These are phyloP conservation scores for Deladenus siricidicola DNA, from an alignment of 2,888 invertebrate genomes.

Conservation along the genomic window DNA sequence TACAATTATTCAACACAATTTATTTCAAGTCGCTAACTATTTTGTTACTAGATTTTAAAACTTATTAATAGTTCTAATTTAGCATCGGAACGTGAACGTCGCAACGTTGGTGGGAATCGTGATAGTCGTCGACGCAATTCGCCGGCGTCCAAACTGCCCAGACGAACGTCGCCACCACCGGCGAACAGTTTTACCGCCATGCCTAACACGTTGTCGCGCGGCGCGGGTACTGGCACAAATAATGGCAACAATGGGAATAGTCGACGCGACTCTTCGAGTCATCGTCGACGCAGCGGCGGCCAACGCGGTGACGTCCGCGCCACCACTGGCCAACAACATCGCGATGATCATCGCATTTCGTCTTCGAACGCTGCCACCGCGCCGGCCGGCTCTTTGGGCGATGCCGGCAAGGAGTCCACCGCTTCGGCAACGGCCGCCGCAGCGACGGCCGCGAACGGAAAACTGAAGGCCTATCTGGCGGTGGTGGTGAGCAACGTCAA, in stretches of 20 bases:
- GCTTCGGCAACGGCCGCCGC: not conserved
- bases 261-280: not conserved
- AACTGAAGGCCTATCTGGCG: conserved; percentile 33
- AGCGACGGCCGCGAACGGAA: not conserved
- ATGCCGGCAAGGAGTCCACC: not conserved
- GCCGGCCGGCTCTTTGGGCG: no score
- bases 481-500: conserved; percentile 39
- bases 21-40: no score
- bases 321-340: no score
- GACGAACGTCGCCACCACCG: no score
- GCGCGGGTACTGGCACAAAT: not conserved
- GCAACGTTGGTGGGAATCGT: not conserved
- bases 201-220: not conserved
- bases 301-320: no score
- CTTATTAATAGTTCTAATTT: no score
- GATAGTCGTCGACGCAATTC: not conserved
- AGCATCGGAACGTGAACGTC: not conserved
- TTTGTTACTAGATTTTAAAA: no score
- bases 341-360: no score
- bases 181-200: not conserved
- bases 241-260: not conserved
- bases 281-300: not conserved
- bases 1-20: no score
- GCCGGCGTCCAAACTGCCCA: no score
- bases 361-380: no score